phyloP scores from a whole-genome alignment of 30 jellyfish, hydroid and myxozoan species.

The Aurelia coerulea region DNA sequence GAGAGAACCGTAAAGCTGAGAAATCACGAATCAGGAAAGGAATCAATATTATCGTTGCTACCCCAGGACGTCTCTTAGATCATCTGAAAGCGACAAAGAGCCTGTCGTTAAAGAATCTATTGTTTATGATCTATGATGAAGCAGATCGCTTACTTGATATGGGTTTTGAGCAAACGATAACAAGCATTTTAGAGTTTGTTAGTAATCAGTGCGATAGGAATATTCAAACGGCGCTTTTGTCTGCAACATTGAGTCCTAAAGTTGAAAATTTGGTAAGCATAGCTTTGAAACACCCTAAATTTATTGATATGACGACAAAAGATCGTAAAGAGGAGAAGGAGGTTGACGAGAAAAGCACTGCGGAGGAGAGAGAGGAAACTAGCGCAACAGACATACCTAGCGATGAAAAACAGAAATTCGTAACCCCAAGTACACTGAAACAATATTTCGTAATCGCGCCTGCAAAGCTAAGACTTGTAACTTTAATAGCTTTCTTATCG shows the following conservation, averaged over 20 bases:
- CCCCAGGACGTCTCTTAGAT: slow-evolving; percentile 97
- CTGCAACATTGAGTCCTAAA: slow-evolving; percentile 88
- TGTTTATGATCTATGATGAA: slow-evolving; percentile 82
- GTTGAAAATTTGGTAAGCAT: slow-evolving; percentile 76
- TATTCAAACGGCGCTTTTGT: slow-evolving; percentile 80
- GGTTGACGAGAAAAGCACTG: too few relatives aligned
- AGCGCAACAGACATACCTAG: neutral
- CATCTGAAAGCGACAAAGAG: slow-evolving; percentile 90
- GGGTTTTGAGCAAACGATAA: slow-evolving; percentile 85
- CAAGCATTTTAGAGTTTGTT: slow-evolving; percentile 41
- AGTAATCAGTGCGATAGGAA: slow-evolving; percentile 40
- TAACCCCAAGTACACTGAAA: slow-evolving; percentile 67
- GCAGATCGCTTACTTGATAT: slow-evolving; percentile 95
- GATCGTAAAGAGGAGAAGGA: neutral
- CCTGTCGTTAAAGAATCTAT: slow-evolving; percentile 60
- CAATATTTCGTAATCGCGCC: slow-evolving; percentile 90
- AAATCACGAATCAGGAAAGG: slow-evolving; percentile 95
- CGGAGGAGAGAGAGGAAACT: too few relatives aligned
- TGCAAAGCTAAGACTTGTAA: slow-evolving; percentile 86
- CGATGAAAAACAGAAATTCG: slow-evolving; percentile 1
- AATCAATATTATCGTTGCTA: slow-evolving; percentile 85
- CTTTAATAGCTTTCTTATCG: slow-evolving; percentile 61
- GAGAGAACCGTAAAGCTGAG: slow-evolving; percentile 97
- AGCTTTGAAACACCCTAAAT: slow-evolving; percentile 52
- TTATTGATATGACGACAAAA: slow-evolving; percentile 62